Base-by-base conservation (phyloP, 2,113 vertebrate genomes). In the Pandion haliaetus region DNA sequence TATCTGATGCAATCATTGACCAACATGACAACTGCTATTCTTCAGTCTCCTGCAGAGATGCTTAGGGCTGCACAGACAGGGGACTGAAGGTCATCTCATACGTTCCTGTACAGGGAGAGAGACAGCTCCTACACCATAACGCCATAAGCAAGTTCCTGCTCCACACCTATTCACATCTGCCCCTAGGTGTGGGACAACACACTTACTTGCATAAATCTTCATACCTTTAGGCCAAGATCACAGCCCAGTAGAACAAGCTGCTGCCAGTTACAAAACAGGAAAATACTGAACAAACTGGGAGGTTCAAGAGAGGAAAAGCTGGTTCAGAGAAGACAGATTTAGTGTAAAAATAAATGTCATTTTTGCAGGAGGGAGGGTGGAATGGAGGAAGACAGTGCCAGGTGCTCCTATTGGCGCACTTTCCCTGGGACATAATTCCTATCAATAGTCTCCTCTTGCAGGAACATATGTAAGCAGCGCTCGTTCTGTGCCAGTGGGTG, bases 401-500 rank as follows among this genome's bases (percentile, higher is more conserved):
- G 96, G 89, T 96, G 97, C 97, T 98, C 95, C 98, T 99, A 99
- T 97, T 99, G 99, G 98, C 99, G 99, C 99, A 99, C 99, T 99
- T 99, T 99, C 98, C 99, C 99, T 36, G 99, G 99, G 98, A 99
- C 99, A 96, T 99, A 99, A 98, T 99, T 99, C 96, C 99, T 99
- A 98, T 99, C 99, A 83, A 99, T 99, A 97, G 98, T 98, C 97
- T 99, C 99, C 76, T 99, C 99, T 97, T 99, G 99, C 98, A 99
- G 98, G 97, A 99, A 99, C 99, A 99, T 99, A 97, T 99, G 99
- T 98, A 99, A 99, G 98, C 99, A 99, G 98, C 99, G 99, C 98
- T 99, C 99, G 0, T 99, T 99, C 98, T 99, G 99, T 98, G 99
- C 99, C 98, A 99, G 96, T 19, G 99, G 99, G 91, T 99, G 99